phyloP scores from a whole-genome alignment of 2,888 invertebrate species.

The Drosophila siamana region DNA sequence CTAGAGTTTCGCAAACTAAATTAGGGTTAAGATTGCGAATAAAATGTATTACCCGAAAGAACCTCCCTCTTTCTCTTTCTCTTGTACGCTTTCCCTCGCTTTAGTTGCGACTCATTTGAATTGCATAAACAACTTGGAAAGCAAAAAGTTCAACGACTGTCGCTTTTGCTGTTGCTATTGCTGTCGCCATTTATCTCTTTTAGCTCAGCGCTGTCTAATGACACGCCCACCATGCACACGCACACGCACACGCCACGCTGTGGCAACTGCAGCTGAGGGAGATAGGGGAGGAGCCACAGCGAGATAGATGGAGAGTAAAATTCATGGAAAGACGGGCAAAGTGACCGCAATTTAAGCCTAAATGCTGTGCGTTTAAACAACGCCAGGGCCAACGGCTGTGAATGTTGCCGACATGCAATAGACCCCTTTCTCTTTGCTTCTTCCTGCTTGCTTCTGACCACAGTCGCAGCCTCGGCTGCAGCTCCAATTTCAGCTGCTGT shows the following conservation, averaged over 20 bases:
- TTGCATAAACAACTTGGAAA: constrained; percentile 77
- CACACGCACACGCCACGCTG: constrained; percentile 37
- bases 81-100: neutral
- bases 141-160: constrained; percentile 79
- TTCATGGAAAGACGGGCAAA: constrained; percentile 70
- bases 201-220: constrained; percentile 74
- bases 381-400: constrained; percentile 52
- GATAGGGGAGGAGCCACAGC: neutral
- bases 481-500: constrained; percentile 38
- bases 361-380: constrained; percentile 77
- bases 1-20: constrained; percentile 71
- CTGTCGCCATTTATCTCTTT: constrained; percentile 78
- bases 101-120: constrained; percentile 68
- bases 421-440: neutral
- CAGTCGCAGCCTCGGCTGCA: constrained; percentile 2
- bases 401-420: constrained; percentile 65
- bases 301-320: constrained; percentile 41
- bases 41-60: constrained; percentile 71
- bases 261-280: neutral
- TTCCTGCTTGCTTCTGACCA: neutral
- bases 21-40: constrained; percentile 81
- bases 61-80: neutral
- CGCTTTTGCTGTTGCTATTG: constrained; percentile 32
- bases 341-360: constrained; percentile 78
- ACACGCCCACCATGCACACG: constrained; percentile 67